These are phyloP conservation scores for Aegotheles bennettii DNA, from an alignment of 2,113 vertebrate genomes.

Conservation along the genomic window DNA sequence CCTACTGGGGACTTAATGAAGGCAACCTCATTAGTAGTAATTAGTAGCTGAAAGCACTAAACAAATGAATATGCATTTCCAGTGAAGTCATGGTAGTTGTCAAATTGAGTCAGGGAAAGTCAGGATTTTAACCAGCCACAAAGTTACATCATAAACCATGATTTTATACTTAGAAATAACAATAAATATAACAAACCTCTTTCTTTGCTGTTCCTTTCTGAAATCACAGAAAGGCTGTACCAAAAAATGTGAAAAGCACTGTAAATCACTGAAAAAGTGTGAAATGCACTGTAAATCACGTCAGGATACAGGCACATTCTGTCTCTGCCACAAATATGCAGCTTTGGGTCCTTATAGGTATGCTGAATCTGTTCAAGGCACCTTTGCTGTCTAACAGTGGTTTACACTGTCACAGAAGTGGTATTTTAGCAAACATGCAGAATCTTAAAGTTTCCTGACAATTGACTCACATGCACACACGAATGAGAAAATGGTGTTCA, in stretches of 20 bases:
- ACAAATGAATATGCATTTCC: background rate
- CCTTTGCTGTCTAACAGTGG: background rate
- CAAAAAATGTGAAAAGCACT: background rate
- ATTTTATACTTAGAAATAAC: background rate
- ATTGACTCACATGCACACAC: background rate
- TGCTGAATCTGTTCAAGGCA: background rate
- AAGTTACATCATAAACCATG: background rate
- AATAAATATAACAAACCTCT: background rate
- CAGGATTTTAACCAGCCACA: background rate
- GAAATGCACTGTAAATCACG: background rate
- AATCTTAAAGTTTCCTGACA: slow-evolving; percentile 28
- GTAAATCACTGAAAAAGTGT: background rate
- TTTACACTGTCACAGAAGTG: background rate
- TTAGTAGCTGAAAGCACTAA: background rate
- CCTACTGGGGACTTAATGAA: background rate
- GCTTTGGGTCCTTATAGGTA: background rate
- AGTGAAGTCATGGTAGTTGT: background rate
- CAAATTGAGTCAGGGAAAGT: background rate
- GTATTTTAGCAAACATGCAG: background rate
- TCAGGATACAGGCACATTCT: background rate
- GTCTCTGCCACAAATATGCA: background rate
- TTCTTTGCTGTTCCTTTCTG: background rate
- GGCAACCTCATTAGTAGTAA: background rate
- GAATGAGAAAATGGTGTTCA: slow-evolving; percentile 13
- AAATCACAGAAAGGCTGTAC: background rate